Evolutionary conservation across 2,113 vertebrate species (phyloP), one percentile per base, ranked within the genome.

Genomic region (Lepidothrix coronata): DNA sequence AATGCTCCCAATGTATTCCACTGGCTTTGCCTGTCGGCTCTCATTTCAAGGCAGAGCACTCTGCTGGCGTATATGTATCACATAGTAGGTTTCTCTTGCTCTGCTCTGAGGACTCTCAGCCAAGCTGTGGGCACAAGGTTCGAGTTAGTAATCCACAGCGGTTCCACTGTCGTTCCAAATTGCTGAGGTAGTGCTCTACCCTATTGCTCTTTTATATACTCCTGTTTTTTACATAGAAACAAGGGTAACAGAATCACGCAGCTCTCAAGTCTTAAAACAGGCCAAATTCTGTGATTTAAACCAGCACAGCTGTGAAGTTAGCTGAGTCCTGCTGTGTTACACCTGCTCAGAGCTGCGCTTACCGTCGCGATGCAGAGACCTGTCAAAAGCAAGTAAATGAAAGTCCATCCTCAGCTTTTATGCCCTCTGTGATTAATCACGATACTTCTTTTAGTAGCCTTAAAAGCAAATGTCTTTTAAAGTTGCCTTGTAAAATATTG

Each of bases 31-130:
- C 33, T 16, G 23, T 4, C 1, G 2, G 83, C 83, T 96, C 83
- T 58, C 28, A 33, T 96, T 95, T 92, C 95, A 92, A 59, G 83
- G 79, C 88, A 91, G 78, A 76, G 67, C 25, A 6, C 66, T 83
- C 30, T 70, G 71, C 55, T 44, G 54, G 62, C 0, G 0, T 21
- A 2, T 35, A 28, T 49, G 2, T n/a, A 73, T 66, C 21, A 3
- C 25, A 37, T 6, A 23, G 92, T 12, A 18, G 74, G 75, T 58
- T 94, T 71, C 59, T 85, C n/a, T 46, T 15, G 54, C 8, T 0
- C 75, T 2, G 23, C 82, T 73, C 27, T 5, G 2, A 35, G 41
- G 74, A 58, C 88, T 66, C 33, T 24, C 4, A 2, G 91, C 79
- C 85, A 80, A 51, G 33, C 72, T 48, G 33, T 23, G 13, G 91